These are phyloP conservation scores for Cotesia chilonis DNA, from an alignment of 1,140 invertebrate species.

Conservation along the genomic window DNA sequence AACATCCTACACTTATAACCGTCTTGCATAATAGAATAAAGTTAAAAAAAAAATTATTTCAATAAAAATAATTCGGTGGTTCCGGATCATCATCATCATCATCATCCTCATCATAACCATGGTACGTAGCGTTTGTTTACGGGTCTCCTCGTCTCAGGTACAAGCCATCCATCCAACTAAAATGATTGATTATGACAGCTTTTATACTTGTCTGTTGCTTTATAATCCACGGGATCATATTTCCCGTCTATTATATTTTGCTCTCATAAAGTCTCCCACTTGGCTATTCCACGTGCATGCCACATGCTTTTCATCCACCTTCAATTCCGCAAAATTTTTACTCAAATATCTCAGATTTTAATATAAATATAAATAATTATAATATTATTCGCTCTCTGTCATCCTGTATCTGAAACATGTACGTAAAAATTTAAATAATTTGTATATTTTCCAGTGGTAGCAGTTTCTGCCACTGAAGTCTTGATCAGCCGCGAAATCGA, in stretches of 20 bases:
- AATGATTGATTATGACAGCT: conserved; percentile 63
- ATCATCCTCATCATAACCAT: conserved; percentile 51
- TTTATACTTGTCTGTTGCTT: conserved; percentile 27
- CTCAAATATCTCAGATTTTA: neutral
- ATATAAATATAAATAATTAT: neutral
- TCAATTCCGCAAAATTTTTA: neutral
- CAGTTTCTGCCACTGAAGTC: no score
- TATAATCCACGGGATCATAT: conserved; percentile 45
- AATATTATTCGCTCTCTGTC: neutral
- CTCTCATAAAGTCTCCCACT: conserved; percentile 8
- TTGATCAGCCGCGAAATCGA: neutral
- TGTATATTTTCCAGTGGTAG: no score
- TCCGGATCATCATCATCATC: neutral
- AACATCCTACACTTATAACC: conserved; percentile 1
- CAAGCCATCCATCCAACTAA: conserved; percentile 47
- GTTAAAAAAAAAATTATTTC: conserved; percentile 16
- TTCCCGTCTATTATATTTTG: conserved; percentile 39
- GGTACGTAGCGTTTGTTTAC: conserved; percentile 55
- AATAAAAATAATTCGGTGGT: conserved; percentile 29
- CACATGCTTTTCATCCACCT: conserved; percentile 34
- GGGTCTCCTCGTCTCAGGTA: conserved; percentile 52
- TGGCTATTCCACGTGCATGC: conserved; percentile 34
- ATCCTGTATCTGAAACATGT: no score
- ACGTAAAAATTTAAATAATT: no score
- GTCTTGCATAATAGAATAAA: conserved; percentile 4